phyloP scores from a whole-genome alignment of 2,113 vertebrate genomes.

The Marmota monax region DNA sequence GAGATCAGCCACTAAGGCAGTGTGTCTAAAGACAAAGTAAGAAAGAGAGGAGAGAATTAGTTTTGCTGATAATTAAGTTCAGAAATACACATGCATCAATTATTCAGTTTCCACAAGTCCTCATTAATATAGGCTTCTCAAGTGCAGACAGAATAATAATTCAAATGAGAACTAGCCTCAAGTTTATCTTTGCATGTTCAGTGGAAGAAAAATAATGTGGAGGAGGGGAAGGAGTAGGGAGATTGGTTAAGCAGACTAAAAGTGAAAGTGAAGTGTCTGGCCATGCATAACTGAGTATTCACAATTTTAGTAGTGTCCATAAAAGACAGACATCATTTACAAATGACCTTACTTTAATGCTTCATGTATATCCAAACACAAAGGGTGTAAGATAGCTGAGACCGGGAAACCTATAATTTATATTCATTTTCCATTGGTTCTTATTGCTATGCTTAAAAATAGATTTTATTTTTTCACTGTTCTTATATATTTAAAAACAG shows the following conservation, averaged over 20 bases:
- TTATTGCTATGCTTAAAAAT: neutral
- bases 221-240: fast-evolving
- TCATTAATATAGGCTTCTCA: slow-evolving; percentile 48
- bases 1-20: neutral
- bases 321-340: neutral
- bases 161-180: slow-evolving; percentile 12
- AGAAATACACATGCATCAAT: slow-evolving; percentile 59
- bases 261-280: too few relatives aligned
- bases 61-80: slow-evolving; percentile 69
- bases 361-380: neutral
- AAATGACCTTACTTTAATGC: neutral
- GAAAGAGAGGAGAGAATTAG: slow-evolving; percentile 61
- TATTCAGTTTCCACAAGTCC: slow-evolving; percentile 69
- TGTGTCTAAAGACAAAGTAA: slow-evolving; percentile 55
- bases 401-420: neutral
- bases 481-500: neutral
- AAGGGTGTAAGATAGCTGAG: neutral
- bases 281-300: neutral
- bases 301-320: neutral
- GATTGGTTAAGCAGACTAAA: neutral
- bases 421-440: neutral
- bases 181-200: neutral
- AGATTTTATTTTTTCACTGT: neutral
- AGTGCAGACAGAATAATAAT: slow-evolving; percentile 32
- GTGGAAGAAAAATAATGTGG: neutral